Conservation (phyloP, 2,888 invertebrate species). For the Melanargia galathea region DNA sequence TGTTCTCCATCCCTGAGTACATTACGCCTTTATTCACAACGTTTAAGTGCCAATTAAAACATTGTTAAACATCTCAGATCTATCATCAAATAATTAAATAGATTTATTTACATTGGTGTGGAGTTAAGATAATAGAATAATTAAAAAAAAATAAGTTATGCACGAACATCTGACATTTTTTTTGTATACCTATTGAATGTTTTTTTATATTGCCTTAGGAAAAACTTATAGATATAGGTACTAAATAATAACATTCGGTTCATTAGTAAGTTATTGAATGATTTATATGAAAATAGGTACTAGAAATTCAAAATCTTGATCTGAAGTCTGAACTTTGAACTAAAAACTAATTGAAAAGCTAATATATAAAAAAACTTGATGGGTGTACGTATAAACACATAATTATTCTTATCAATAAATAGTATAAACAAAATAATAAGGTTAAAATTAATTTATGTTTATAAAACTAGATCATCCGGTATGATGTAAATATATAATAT, state of each 20-base stretch:
- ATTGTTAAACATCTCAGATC: constrained; percentile 12
- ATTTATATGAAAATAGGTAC: no score
- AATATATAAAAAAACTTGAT: neutral
- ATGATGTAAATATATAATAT: constrained; percentile 1
- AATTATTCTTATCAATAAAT: neutral
- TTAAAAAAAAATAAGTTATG: neutral
- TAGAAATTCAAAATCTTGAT: no score
- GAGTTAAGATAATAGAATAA: no score
- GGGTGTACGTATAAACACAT: no score
- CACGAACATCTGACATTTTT: neutral
- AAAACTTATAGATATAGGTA: no score
- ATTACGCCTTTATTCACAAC: constrained; percentile 12
- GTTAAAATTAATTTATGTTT: neutral
- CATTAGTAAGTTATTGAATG: no score
- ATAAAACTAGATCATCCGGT: constrained; percentile 14
- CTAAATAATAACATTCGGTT: no score
- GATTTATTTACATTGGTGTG: no score
- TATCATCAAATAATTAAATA: constrained; percentile 21
- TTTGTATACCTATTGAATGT: neutral
- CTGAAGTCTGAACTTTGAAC: no score
- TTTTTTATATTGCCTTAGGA: neutral
- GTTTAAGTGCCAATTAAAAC: constrained; percentile 18
- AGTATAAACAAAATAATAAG: neutral
- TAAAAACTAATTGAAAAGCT: neutral
- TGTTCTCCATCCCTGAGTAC: constrained; percentile 23